phyloP scores from a whole-genome alignment of 30 jellyfish, hydroid and myxozoan species.

The Chrysaora quinquecirrha region DNA sequence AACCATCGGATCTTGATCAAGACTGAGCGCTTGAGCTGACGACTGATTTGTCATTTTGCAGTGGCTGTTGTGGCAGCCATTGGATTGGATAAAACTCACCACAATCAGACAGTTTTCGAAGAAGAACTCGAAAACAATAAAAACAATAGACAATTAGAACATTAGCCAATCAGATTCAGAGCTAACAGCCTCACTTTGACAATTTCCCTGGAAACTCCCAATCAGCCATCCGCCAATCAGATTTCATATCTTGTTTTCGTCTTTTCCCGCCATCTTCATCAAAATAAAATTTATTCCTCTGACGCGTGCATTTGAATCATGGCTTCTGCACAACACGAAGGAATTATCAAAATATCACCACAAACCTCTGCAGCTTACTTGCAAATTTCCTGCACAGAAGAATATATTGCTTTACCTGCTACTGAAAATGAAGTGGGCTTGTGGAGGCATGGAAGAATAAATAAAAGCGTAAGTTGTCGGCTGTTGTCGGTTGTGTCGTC shows the following conservation, averaged over 20 bases:
- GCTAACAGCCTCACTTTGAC: too few species aligned
- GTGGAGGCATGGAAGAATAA: slow-evolving; percentile 39
- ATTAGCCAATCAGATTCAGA: too few species aligned
- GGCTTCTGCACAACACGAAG: slow-evolving; percentile 56
- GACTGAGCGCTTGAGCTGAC: slow-evolving; percentile 50
- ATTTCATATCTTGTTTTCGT: background rate
- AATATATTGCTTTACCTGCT: slow-evolving; percentile 61
- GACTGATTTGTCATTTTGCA: slow-evolving; percentile 29
- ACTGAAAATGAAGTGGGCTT: slow-evolving; percentile 58
- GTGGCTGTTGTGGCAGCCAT: too few species aligned
- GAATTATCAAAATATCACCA: slow-evolving; percentile 51
- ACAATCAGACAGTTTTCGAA: too few species aligned
- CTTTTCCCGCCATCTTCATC: background rate
- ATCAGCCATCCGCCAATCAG: background rate
- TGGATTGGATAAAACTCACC: too few species aligned
- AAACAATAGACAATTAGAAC: too few species aligned
- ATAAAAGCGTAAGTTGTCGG: slow-evolving; percentile 33
- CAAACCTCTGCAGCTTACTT: slow-evolving; percentile 36
- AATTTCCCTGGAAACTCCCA: too few species aligned
- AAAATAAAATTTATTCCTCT: background rate
- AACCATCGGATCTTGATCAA: slow-evolving; percentile 84
- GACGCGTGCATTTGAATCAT: background rate
- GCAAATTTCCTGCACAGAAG: slow-evolving; percentile 60
- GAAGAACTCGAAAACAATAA: too few species aligned
- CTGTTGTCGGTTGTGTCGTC: too few species aligned